Evolutionary conservation across 64 coral and sea anemone species (phyloP).

Genomic region (Porites australiensis): DNA sequence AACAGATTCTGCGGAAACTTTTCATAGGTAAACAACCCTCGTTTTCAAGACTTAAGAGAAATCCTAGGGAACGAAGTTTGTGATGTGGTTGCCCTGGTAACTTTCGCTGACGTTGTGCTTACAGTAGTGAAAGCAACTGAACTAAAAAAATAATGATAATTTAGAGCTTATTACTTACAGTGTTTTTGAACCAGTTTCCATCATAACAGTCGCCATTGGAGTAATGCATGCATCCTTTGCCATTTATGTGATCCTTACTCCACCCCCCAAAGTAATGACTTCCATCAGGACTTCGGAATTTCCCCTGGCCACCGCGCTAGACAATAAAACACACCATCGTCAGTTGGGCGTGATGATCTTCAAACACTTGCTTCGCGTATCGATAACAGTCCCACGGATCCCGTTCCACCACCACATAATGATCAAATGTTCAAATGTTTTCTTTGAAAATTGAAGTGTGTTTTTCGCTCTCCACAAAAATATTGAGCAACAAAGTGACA

Average conservation of each 20-base stretch:
- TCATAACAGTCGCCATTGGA: conserved; percentile 82
- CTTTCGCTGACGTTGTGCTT: too few species aligned
- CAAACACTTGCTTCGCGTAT: too few species aligned
- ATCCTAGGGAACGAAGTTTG: too few species aligned
- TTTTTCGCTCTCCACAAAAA: too few species aligned
- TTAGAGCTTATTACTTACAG: conserved; percentile 35
- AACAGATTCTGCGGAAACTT: too few species aligned
- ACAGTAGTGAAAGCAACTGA: background rate
- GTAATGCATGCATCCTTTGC: conserved; percentile 83
- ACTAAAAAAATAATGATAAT: background rate
- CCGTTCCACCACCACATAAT: too few species aligned
- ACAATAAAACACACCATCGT: conserved; percentile 10
- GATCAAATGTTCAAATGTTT: too few species aligned
- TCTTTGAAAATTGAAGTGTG: too few species aligned
- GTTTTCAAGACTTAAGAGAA: too few species aligned
- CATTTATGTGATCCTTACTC: conserved; percentile 89
- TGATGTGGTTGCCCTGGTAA: too few species aligned
- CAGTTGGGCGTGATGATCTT: background rate
- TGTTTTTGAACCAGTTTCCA: conserved; percentile 91
- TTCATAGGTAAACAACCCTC: too few species aligned
- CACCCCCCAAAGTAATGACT: conserved; percentile 84
- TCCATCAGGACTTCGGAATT: conserved; percentile 71
- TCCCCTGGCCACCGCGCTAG: conserved; percentile 80
- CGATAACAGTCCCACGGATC: background rate
- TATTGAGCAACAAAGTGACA: too few species aligned